Evolutionary conservation across 2,888 invertebrate species (phyloP), one percentile per base, ranked within the genome.

Genomic region (Rugalucina vietnamica): DNA sequence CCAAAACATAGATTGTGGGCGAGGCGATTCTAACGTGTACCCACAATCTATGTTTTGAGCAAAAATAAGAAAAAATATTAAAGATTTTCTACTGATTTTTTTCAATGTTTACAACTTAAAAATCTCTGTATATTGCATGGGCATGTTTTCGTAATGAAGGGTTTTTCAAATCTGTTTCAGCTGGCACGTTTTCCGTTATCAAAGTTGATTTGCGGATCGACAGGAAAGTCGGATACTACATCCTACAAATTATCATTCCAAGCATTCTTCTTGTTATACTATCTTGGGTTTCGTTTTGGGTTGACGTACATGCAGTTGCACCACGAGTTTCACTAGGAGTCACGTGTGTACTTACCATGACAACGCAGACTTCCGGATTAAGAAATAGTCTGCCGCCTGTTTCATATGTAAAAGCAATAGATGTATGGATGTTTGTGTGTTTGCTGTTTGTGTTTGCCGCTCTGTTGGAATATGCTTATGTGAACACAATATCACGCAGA

Each of bases 211-310:
- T 97, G 92, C 97, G 97, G 94, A 96, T 97, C 39, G 97, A 97
- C 94, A 96, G 97, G 3, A 97, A 97, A 94, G 97, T 97, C 96
- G 97, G 97, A 29, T 97, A 97, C 94, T 95, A 95, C 91, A 90
- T 95, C 39, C 54, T 82, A n/a, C 95, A 95, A 92, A 95, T 96
- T 81, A 96, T 95, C 90, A 94, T 95, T 5, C 96, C 96, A 1
- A 95, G 95, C 82, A 93, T 94, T 75, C 93, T 95, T 60, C 93
- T 95, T 12, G 95, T 96, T 24, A 94, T 95, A 21, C 93, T 95
- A 80, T 95, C 95, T 0, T 95, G 97, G 97, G 97, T 98, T 0
- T 97, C 97, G 0, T 95, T 95, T 90, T 95, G 95, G 95, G 84
- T 93, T 18, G 87, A 88, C 29, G 80, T 81, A 0, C 77, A 84